Evolutionary conservation across 2,113 vertebrate genomes (phyloP), one percentile per base, ranked within the genome.

Genomic region (Crotalus horridus): DNA sequence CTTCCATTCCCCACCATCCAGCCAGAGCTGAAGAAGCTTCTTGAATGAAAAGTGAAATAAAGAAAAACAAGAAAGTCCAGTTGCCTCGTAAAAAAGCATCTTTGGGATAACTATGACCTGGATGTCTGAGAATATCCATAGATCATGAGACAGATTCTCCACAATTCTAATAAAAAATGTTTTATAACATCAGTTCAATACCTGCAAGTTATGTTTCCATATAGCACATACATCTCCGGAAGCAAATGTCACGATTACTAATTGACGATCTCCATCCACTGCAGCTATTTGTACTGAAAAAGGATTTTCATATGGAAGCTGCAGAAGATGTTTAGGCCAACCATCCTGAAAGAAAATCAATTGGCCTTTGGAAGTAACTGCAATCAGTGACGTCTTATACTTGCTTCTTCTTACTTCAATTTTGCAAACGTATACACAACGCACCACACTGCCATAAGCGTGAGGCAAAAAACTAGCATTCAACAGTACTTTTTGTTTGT

Each of bases 331-430:
- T 96, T 97, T 97, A 20, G 98, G 98, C 2, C 94, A 48, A 39
- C 99, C 98, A 94, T 98, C 97, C 92, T 98, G 98, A 95, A 99
- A 98, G 93, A 96, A 97, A 95, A 99, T 96, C 23, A 99, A 97
- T 89, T 99, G 99, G 93, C 97, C 98, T 90, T 96, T 98, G 89
- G 91, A 96, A 1, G 99, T 99, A 51, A 98, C 93, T 23, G 97
- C 98, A 13, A 98, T 95, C 90, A 98, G 96, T 5, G 97, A 96
- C 20, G 97, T 97, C 90, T 33, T 97, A 91, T 98, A 95, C 11
- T 93, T 95, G 11, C 94, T 94, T 6, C 96, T 96, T 13, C 89
- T 26, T 4, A 95, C 92, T 59, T 98, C 95, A 2, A 94, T 96
- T 12, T 96, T 97, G 87, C 97, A 97, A 58, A 99, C 89, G 1